These are phyloP conservation scores for Labia minor DNA, from an alignment of 2,888 invertebrate genomes.

Conservation along the genomic window DNA sequence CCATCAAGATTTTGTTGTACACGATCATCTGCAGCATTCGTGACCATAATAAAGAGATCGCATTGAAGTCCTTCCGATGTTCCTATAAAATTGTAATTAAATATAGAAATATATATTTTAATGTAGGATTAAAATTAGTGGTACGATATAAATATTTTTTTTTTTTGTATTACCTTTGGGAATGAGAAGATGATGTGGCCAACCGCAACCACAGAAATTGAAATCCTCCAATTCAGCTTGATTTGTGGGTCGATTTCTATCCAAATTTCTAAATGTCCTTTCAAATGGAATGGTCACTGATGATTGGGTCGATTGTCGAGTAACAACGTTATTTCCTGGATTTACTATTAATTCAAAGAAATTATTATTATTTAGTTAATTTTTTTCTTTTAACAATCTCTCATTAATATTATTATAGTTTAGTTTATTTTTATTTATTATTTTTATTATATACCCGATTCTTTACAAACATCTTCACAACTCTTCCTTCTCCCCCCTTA, in stretches of 20 bases:
- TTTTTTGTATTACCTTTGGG: slow-evolving; percentile 45
- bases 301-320: slow-evolving; percentile 55
- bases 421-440: too few species aligned
- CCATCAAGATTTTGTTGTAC: slow-evolving; percentile 25
- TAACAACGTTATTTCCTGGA: slow-evolving; percentile 55
- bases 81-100: slow-evolving; percentile 25
- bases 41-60: slow-evolving; percentile 31
- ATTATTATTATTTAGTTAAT: not conserved
- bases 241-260: slow-evolving; percentile 48
- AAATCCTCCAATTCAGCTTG: slow-evolving; percentile 42
- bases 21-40: slow-evolving; percentile 30
- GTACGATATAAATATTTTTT: too few species aligned
- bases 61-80: slow-evolving; percentile 31
- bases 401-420: too few species aligned
- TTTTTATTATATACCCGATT: too few species aligned
- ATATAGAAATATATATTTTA: too few species aligned
- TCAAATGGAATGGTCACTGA: slow-evolving; percentile 76
- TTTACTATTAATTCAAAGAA: slow-evolving; percentile 42
- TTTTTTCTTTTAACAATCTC: too few species aligned
- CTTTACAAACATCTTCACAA: too few species aligned
- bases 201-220: slow-evolving; percentile 73
- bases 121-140: too few species aligned
- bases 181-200: slow-evolving; percentile 49
- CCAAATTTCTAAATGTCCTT: slow-evolving; percentile 63
- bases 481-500: too few species aligned